Percentiles rank a stretch among this genome's conserved stretches.
phyloP scores from a whole-genome alignment of 1,140 invertebrate species.

The Scaptomyza pallida region DNA sequence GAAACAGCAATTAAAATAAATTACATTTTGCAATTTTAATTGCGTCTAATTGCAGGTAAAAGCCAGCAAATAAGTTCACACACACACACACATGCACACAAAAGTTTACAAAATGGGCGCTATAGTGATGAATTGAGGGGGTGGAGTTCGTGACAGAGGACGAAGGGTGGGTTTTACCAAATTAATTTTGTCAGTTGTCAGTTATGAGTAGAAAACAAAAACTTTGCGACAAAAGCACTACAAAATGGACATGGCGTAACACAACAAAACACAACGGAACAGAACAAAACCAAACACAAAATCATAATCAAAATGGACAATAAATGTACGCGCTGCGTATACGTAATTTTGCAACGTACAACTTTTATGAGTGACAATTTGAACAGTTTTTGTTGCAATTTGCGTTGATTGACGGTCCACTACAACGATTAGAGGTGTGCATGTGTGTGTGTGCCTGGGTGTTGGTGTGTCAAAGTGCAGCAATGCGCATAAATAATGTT shows the following conservation, averaged over 20 bases:
- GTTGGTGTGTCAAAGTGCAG: conserved; percentile 20
- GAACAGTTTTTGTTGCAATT: conserved; percentile 50
- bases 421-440: conserved; percentile 16
- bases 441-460: too few species aligned
- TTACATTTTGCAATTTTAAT: conserved; percentile 80
- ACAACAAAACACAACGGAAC: too few species aligned
- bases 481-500: conserved; percentile 56
- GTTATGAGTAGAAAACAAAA: conserved; percentile 58
- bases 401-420: conserved; percentile 19
- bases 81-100: conserved; percentile 26
- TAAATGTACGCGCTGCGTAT: conserved; percentile 69
- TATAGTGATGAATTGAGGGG: not conserved
- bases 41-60: conserved; percentile 80
- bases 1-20: conserved; percentile 80
- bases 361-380: conserved; percentile 81
- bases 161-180: conserved; percentile 20
- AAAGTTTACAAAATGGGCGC: conserved; percentile 46
- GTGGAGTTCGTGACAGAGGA: not conserved
- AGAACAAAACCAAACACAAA: conserved; percentile 14
- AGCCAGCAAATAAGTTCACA: conserved; percentile 74
- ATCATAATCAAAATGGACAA: conserved; percentile 49
- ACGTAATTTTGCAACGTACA: conserved; percentile 69
- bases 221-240: conserved; percentile 60
- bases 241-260: conserved; percentile 51
- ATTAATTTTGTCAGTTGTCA: conserved; percentile 79